Percentiles rank a stretch among this genome's conserved stretches.
These are phyloP conservation scores for Forbesichthys papilliferus DNA, from an alignment of 2,113 vertebrate species.

Conservation along the genomic window DNA sequence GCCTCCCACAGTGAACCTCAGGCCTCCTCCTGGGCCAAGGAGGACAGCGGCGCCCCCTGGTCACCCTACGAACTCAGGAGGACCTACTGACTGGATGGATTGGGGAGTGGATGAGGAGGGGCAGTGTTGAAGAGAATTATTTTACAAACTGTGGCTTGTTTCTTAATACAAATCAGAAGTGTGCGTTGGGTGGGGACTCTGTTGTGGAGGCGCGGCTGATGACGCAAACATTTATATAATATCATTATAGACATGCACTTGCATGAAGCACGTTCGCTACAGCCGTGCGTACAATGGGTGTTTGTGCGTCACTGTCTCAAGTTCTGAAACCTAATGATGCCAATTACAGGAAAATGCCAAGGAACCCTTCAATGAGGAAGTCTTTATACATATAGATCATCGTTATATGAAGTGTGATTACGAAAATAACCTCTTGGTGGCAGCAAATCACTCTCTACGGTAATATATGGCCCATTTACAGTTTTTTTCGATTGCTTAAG, in stretches of 20 bases:
- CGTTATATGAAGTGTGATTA: no score
- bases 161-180: neutral
- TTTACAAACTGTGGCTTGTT: conserved; percentile 20
- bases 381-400: no score
- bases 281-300: neutral
- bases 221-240: neutral
- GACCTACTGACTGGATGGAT: conserved; percentile 74
- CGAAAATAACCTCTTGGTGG: no score
- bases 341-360: no score
- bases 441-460: no score
- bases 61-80: conserved; percentile 83
- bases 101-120: neutral
- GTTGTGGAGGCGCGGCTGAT: neutral
- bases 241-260: conserved; percentile 5
- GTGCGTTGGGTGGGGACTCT: neutral
- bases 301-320: no score
- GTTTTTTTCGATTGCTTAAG: no score
- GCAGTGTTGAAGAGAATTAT: neutral
- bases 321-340: no score
- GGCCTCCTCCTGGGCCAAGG: conserved; percentile 80
- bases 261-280: neutral
- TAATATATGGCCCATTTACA: no score
- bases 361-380: no score
- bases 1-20: conserved; percentile 61
- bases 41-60: conserved; percentile 81